These are phyloP conservation scores for Porites australiensis DNA, from an alignment of 64 coral and sea anemone species.

Conservation along the genomic window DNA sequence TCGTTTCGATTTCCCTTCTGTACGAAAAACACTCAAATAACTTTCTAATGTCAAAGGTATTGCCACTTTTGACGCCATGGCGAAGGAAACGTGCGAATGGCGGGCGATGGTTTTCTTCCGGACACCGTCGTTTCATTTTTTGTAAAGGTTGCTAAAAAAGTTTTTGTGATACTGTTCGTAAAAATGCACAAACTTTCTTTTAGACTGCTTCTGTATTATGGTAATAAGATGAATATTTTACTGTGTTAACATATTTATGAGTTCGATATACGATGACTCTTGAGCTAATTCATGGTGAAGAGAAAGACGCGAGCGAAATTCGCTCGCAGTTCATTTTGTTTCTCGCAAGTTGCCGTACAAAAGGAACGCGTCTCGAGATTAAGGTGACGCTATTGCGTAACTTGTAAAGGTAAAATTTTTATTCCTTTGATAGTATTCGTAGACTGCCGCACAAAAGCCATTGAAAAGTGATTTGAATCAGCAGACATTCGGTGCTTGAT, in stretches of 20 bases:
- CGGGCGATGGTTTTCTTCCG: not conserved
- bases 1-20: not conserved
- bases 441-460: slow-evolving; percentile 17
- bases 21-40: not conserved
- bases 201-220: slow-evolving; percentile 54
- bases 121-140: not conserved
- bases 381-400: not conserved
- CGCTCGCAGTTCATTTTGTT: not conserved
- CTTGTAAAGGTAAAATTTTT: slow-evolving; percentile 21
- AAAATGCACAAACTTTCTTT: slow-evolving; percentile 27
- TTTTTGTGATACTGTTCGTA: not conserved
- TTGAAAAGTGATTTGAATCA: slow-evolving; percentile 8
- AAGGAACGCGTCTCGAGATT: not conserved
- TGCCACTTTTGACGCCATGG: slow-evolving; percentile 7
- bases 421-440: slow-evolving; percentile 17
- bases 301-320: slow-evolving; percentile 22
- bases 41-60: not conserved
- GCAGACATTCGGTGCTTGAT: slow-evolving; percentile 27
- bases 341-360: not conserved
- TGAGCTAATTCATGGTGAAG: slow-evolving; percentile 29
- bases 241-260: slow-evolving; percentile 82
- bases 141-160: not conserved
- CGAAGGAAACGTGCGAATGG: not conserved
- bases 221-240: slow-evolving; percentile 83
- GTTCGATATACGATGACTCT: slow-evolving; percentile 56